Evolutionary conservation across 1,140 invertebrate genomes (phyloP).

Genomic region (Solenopsis fugax): DNA sequence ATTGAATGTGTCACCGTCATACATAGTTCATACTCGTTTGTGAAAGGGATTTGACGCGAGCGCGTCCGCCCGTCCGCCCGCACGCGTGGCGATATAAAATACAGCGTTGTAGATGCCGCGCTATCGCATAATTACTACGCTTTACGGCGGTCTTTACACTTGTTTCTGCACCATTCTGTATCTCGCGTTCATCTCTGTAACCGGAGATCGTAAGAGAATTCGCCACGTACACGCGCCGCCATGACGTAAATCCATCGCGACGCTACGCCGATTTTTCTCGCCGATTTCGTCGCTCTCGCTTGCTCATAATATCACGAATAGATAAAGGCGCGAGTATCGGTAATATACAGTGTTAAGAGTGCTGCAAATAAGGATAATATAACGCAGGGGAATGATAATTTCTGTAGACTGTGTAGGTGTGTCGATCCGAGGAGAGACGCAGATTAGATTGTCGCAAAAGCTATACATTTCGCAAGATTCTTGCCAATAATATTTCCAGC

Average conservation of each 20-base stretch:
- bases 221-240: constrained; percentile 59
- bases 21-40: background rate
- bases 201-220: constrained; percentile 73
- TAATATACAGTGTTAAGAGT: constrained; percentile 72
- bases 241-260: constrained; percentile 14
- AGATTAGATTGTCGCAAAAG: constrained; percentile 72
- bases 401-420: constrained; percentile 69
- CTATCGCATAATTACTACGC: constrained; percentile 77
- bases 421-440: constrained; percentile 47
- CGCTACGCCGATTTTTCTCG: constrained; percentile 52
- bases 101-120: constrained; percentile 61
- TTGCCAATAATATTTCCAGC: constrained; percentile 46
- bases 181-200: constrained; percentile 74
- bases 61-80: background rate
- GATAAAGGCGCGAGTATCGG: constrained; percentile 72
- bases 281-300: constrained; percentile 10
- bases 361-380: constrained; percentile 75
- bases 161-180: constrained; percentile 73
- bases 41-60: background rate
- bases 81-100: constrained; percentile 59
- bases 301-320: constrained; percentile 50
- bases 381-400: constrained; percentile 66
- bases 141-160: constrained; percentile 78
- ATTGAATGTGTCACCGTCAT: background rate
- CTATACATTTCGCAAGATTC: constrained; percentile 50